Evolutionary conservation across 92 coral and sea anemone genomes (phyloP), one percentile per base, ranked within the genome.

Genomic region (Blastomussa wellsi): DNA sequence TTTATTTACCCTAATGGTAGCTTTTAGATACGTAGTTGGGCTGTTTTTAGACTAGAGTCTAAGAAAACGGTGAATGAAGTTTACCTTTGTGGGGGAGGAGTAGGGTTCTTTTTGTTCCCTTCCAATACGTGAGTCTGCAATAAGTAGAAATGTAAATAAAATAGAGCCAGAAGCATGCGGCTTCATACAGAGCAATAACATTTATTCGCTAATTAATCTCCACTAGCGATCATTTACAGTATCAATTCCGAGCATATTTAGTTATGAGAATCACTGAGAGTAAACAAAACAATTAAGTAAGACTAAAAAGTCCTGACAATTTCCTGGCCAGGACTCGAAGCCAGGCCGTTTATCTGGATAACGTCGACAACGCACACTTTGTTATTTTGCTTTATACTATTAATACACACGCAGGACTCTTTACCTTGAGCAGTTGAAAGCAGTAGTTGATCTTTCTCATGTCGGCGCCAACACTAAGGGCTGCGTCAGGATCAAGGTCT

Each of bases 401-500:
- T 55, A 0, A 55, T 55, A 55, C 62, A 55, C 24, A 55, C 4
- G n/a, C 6, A 33, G n/a, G 42, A 35, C 15, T 17, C 74, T 37
- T 38, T 69, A 96, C 98, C 96, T 94, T 96, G 9, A 96, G 93
- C 5, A 96, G 82, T 60, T 83, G 85, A 80, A 96, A 96, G 52
- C 96, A 96, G 83, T 79, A 78, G 33, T 92, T 92, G 75, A 96
- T 96, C 84, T 96, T 96, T 55, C 96, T 91, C 98, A 96, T 96
- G 87, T 96, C 98, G 1, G 98, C 98, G 0, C 98, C 98, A 84
- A 96, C 98, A 48, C 90, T 85, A 33, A 96, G 90, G 17, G 75
- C 75, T 41, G 93, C 79, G 47, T 96, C 98, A 22, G 98, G 95
- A 83, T 96, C 98, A 39, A 64, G 69, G 68, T 96, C 98, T 55